A percentile compares a stretch with the other conserved stretches of the same genome.
Evolutionary conservation across 2,888 invertebrate genomes (phyloP).

Genomic region (Phorcus lineatus): DNA sequence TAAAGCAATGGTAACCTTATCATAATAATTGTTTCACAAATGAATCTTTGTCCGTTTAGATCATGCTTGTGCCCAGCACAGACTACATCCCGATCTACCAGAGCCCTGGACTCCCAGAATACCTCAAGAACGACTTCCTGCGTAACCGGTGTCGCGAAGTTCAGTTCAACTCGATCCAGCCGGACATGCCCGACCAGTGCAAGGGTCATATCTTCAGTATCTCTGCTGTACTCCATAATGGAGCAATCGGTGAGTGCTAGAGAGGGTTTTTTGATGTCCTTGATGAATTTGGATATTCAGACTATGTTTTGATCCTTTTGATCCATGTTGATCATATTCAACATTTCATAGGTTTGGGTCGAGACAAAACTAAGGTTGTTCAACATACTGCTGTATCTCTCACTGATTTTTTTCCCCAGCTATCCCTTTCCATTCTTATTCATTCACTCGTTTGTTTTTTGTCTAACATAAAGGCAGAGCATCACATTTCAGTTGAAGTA

Average conservation of each 20-base stretch:
- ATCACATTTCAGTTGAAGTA: too few species aligned
- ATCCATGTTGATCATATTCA: too few species aligned
- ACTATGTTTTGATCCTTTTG: too few species aligned
- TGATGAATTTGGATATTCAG: too few species aligned
- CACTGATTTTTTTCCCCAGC: too few species aligned
- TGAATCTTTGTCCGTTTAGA: slow-evolving; percentile 76
- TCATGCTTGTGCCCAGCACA: slow-evolving; percentile 83
- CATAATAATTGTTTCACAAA: not conserved
- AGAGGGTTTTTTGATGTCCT: not conserved
- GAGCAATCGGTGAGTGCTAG: slow-evolving; percentile 82
- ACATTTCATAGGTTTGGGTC: too few species aligned
- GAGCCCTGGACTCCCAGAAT: slow-evolving; percentile 79
- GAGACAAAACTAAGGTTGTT: too few species aligned
- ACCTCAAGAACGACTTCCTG: slow-evolving; percentile 85
- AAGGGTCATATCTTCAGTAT: slow-evolving; percentile 89
- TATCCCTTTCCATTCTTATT: too few species aligned
- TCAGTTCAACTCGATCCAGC: slow-evolving; percentile 81
- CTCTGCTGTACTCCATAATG: slow-evolving; percentile 88
- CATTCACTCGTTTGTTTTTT: too few species aligned
- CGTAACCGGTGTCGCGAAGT: slow-evolving; percentile 87
- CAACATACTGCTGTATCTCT: too few species aligned
- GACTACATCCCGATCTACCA: slow-evolving; percentile 83
- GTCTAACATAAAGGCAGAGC: too few species aligned
- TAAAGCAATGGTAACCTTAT: too few species aligned
- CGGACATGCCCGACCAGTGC: slow-evolving; percentile 85